Evolutionary conservation across 2,888 invertebrate genomes (phyloP).

Genomic region (Melolontha melolontha): DNA sequence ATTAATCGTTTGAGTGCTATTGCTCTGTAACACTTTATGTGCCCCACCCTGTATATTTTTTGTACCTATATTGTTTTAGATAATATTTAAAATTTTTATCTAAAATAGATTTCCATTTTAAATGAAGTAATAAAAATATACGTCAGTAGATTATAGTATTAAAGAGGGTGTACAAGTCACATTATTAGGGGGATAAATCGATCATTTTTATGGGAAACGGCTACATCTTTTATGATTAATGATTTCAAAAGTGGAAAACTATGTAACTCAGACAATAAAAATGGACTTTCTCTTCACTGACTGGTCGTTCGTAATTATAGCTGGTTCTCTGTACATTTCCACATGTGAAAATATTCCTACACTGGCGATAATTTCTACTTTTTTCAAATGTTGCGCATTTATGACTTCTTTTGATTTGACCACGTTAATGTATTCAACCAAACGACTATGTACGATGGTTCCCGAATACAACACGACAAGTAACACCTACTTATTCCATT

Average conservation of each 20-base stretch:
- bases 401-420: too few relatives aligned
- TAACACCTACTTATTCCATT: constrained; percentile 20
- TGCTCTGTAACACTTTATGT: too few relatives aligned
- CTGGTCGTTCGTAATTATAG: too few relatives aligned
- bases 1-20: too few relatives aligned
- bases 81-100: too few relatives aligned
- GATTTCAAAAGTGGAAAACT: constrained; percentile 41
- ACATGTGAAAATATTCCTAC: too few relatives aligned
- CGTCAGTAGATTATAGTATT: constrained; percentile 39
- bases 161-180: constrained; percentile 13
- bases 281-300: neutral
- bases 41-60: too few relatives aligned
- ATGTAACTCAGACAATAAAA: constrained; percentile 40
- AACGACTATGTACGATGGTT: neutral
- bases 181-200: constrained; percentile 41
- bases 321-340: too few relatives aligned
- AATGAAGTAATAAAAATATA: neutral
- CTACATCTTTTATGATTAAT: constrained; percentile 42
- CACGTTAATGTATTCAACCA: neutral
- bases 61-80: too few relatives aligned
- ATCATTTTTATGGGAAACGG: constrained; percentile 41
- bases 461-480: neutral
- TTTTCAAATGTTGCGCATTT: too few relatives aligned
- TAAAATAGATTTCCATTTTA: neutral
- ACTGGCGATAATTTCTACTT: too few relatives aligned